Percentiles rank a stretch among this genome's conserved stretches.
Conservation (phyloP, 2,888 invertebrate genomes). For the Erebia palarica region DNA sequence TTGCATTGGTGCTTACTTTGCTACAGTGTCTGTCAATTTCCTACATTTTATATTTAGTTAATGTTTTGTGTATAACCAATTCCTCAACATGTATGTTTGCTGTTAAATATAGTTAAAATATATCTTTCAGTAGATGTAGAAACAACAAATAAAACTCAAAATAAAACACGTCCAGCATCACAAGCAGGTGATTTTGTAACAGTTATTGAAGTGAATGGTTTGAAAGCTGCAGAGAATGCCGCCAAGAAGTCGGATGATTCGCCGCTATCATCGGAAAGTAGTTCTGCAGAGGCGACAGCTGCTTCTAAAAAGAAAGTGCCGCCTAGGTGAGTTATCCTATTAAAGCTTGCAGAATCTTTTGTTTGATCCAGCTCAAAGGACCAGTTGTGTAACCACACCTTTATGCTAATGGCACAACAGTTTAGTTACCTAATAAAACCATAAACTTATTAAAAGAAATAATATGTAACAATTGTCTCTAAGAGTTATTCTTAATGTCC, state of each 20-base stretch:
- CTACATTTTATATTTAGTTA: too few species aligned
- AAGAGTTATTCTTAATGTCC: background rate
- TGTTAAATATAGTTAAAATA: slow-evolving; percentile 12
- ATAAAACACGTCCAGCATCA: slow-evolving; percentile 78
- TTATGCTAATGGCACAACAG: too few species aligned
- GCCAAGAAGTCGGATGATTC: slow-evolving; percentile 70
- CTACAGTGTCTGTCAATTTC: too few species aligned
- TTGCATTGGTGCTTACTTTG: too few species aligned
- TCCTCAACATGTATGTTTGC: background rate
- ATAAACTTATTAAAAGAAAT: too few species aligned
- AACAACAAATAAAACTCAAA: slow-evolving; percentile 68
- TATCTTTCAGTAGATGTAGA: slow-evolving; percentile 61
- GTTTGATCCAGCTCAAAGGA: too few species aligned
- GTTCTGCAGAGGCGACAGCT: slow-evolving; percentile 80
- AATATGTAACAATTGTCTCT: background rate
- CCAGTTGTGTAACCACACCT: too few species aligned
- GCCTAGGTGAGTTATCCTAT: slow-evolving; percentile 77
- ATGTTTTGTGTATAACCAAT: too few species aligned
- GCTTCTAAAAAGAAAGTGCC: slow-evolving; percentile 85
- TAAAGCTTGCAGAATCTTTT: too few species aligned
- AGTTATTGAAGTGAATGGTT: slow-evolving; percentile 94
- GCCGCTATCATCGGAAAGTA: slow-evolving; percentile 74
- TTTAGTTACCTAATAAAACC: too few species aligned
- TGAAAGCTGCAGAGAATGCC: slow-evolving; percentile 81
- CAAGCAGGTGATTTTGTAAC: slow-evolving; percentile 88